Percentiles rank a stretch among this genome's conserved stretches.
Evolutionary conservation across 1,140 invertebrate species (phyloP).

Genomic region (Xylocopa sonorina): DNA sequence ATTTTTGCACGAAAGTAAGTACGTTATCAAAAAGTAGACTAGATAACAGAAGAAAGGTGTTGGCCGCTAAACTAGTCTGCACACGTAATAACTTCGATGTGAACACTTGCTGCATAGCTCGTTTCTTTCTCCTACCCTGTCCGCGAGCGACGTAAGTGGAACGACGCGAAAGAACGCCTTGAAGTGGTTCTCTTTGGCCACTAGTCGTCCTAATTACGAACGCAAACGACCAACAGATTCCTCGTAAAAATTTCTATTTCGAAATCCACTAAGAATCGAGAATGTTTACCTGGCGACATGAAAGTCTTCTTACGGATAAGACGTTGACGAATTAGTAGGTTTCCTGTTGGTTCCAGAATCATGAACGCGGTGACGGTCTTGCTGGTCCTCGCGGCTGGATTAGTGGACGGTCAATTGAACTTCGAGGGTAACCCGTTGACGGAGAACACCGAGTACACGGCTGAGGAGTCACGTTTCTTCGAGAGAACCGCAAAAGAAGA

Average conservation of each 20-base stretch:
- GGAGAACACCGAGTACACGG: constrained; percentile 76
- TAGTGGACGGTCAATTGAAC: constrained; percentile 72
- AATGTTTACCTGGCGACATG: background rate
- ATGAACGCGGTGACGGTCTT: constrained; percentile 56
- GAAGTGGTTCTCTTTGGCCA: background rate
- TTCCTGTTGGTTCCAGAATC: constrained; percentile 45
- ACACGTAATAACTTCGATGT: background rate
- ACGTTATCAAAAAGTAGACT: background rate
- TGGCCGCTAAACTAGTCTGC: background rate
- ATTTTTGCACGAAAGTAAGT: background rate
- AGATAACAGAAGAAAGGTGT: background rate
- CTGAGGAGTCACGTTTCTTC: constrained; percentile 72
- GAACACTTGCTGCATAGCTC: background rate
- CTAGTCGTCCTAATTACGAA: background rate
- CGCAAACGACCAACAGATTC: background rate
- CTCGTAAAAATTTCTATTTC: too few relatives aligned
- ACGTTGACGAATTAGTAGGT: background rate
- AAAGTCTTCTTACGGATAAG: background rate
- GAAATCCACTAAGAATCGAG: background rate
- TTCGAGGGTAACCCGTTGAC: constrained; percentile 77
- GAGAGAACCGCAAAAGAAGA: constrained; percentile 46
- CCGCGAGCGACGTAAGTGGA: constrained; percentile 3
- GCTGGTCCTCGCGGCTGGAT: constrained; percentile 44
- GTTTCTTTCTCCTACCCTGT: background rate
- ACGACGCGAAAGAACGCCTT: constrained; percentile 9